Conservation (phyloP, 1,140 invertebrate species). For the Drosophila rufa region DNA sequence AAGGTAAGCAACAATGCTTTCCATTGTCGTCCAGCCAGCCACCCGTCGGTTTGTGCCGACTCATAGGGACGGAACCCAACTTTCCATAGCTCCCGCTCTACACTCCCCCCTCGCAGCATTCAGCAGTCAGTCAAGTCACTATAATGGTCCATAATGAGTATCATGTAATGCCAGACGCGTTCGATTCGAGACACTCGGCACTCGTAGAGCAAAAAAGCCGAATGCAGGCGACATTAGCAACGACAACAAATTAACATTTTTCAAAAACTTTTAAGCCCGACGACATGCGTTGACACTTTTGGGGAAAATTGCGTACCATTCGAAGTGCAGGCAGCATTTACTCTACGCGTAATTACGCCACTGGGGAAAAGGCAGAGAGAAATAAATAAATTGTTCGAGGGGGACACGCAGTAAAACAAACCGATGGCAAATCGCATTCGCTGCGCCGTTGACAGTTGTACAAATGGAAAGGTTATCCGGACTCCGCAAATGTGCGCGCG, state of each 20-base stretch:
- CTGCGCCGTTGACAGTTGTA: conserved; percentile 65
- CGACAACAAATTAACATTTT: conserved; percentile 73
- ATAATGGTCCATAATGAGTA: conserved; percentile 71
- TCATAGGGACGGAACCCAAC: conserved; percentile 55
- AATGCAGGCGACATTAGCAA: conserved; percentile 41
- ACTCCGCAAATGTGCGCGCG: conserved; percentile 29
- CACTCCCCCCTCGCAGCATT: conserved; percentile 6
- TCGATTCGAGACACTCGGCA: conserved; percentile 32
- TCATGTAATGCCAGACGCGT: conserved; percentile 70
- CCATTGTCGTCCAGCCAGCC: conserved; percentile 22
- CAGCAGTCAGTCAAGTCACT: conserved; percentile 30
- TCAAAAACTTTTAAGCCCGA: conserved; percentile 37
- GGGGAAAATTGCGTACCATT: conserved; percentile 73
- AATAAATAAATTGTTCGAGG: conserved; percentile 12
- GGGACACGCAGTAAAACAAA: conserved; percentile 44
- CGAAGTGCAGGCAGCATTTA: conserved; percentile 60
- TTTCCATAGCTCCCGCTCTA: conserved; percentile 44
- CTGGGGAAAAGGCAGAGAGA: conserved; percentile 18
- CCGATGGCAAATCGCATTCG: conserved; percentile 56
- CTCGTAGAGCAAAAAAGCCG: conserved; percentile 40
- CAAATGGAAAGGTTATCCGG: conserved; percentile 77
- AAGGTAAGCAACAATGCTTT: conserved; percentile 64
- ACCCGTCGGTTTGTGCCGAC: conserved; percentile 49
- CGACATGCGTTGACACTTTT: conserved; percentile 76
- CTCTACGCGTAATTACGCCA: conserved; percentile 60